Conservation (phyloP, 2,888 invertebrate genomes). For the Polydesmus complanatus region DNA sequence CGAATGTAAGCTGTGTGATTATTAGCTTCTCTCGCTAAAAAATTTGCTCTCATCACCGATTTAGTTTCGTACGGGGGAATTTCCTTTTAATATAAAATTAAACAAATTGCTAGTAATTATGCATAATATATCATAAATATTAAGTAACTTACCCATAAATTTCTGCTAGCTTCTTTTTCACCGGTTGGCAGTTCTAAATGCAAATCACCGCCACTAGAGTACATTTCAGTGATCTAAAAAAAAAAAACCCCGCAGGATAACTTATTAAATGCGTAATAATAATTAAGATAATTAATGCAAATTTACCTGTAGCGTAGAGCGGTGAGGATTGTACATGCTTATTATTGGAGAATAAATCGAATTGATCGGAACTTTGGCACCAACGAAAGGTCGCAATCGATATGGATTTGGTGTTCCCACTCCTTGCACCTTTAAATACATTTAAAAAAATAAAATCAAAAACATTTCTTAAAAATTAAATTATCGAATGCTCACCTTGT, state of each 20-base stretch:
- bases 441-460: constrained; percentile 3
- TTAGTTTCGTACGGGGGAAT: constrained; percentile 78
- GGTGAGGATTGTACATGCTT: constrained; percentile 87
- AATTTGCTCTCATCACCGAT: constrained; percentile 71
- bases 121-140: not conserved
- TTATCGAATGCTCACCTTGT: constrained; percentile 46
- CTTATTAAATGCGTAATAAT: not conserved
- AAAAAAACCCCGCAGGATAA: constrained; percentile 17
- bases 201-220: constrained; percentile 70
- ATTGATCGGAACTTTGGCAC: constrained; percentile 80
- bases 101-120: not conserved
- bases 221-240: constrained; percentile 39
- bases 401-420: constrained; percentile 80
- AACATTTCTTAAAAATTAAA: constrained; percentile 1
- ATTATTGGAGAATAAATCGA: constrained; percentile 77
- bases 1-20: constrained; percentile 76
- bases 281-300: constrained; percentile 33
- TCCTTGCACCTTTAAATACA: constrained; percentile 51
- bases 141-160: constrained; percentile 50
- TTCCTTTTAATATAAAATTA: constrained; percentile 36
- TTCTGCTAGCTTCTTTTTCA: constrained; percentile 60
- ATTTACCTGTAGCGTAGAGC: constrained; percentile 63
- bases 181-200: constrained; percentile 63
- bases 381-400: constrained; percentile 76
- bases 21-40: constrained; percentile 57